Base-by-base conservation (phyloP, 2,797 vertebrate species). In the Chromobotia macracanthus region DNA sequence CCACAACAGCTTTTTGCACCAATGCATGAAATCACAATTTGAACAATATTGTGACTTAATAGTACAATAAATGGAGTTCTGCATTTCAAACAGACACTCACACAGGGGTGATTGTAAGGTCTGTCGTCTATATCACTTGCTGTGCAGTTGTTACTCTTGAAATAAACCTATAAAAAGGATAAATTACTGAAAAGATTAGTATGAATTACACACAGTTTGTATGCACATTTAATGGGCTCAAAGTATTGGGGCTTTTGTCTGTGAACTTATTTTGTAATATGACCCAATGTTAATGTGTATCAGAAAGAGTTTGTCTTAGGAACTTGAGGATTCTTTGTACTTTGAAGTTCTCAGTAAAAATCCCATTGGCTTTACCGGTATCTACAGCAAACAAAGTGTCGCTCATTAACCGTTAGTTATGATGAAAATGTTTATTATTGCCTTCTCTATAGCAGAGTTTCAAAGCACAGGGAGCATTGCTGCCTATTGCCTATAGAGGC, bases 301-400 rank as follows among this genome's bases (percentile, higher is more conserved):
- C 12, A 46, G 38, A 41, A 41, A 41, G 6, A 41, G 41, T 61
- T 18, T 48, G 41, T 66, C 50, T 21, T n/a, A 23, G 38, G 9
- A 41, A 41, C 9, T 41, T 8, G 9, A 10, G 41, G 44, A n/a
- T 50, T 51, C 38, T 58, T 46, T 13, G 6, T n/a, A 31, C 2
- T 2, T 35, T 35, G 31, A 35, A 35, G 1, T 41, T 75, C 71
- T 82, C 78, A 82, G 80, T 80, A 84, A 80, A 70, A 82, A 68
- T 72, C 70, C 35, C 77, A 73, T 68, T 80, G 80, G 51, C 31
- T 61, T 46, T 69, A 50, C 21, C 3, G 19, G 28, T 51, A 44
- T 76, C 79, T 63, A 53, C 67, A 48, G 67, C 11, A 67, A 81
- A 79, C 75, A 81, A 75, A 72, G 58, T 75, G 51, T 58, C 15